Conservation (phyloP, 64 coral and sea anemone species). For the Actinia tenebrosa region DNA sequence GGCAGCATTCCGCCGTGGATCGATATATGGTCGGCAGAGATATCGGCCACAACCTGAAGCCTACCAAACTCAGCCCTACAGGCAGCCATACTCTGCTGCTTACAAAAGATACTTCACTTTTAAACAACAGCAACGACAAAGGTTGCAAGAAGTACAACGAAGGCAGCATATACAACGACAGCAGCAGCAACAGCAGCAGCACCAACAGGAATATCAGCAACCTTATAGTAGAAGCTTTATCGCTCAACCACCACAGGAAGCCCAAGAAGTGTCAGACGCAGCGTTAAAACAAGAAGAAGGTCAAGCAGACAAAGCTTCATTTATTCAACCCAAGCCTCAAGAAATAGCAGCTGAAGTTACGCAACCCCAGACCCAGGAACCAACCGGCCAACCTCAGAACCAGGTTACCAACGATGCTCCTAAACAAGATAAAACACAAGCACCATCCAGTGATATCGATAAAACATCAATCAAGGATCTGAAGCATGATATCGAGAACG, state of each 20-base stretch:
- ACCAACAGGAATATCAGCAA: neutral
- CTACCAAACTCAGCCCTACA: neutral
- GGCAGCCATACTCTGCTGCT: neutral
- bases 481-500: constrained; percentile 48
- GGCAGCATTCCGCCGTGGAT: neutral
- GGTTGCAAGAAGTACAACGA: neutral
- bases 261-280: neutral
- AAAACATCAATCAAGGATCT: constrained; percentile 37
- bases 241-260: neutral
- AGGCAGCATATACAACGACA: constrained; percentile 9
- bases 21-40: neutral
- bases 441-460: neutral
- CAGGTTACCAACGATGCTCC: neutral
- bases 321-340: neutral
- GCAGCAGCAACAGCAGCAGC: neutral
- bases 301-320: neutral
- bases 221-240: neutral
- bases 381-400: neutral
- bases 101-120: neutral
- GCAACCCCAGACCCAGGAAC: neutral
- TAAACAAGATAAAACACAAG: neutral
- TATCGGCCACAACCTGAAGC: constrained; percentile 19
- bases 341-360: neutral
- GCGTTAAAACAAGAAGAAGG: neutral
- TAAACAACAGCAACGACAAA: constrained; percentile 18